A percentile compares a stretch with the other conserved stretches of the same genome.
Evolutionary conservation across 2,113 vertebrate genomes (phyloP).

Genomic region (Entelurus aequoreus): DNA sequence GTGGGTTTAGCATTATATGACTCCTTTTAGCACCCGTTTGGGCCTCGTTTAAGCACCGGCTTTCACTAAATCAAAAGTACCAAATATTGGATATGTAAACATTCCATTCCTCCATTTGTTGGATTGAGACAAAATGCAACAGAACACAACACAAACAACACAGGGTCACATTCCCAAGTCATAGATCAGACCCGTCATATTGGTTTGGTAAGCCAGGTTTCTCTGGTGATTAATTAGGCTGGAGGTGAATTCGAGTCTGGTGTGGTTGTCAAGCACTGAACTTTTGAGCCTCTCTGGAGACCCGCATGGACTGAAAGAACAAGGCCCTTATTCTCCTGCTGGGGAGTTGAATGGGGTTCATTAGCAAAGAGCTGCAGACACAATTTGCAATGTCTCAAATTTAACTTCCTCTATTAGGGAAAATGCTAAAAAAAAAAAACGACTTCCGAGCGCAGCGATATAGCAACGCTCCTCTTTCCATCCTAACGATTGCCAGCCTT

Average conservation of each 20-base stretch:
- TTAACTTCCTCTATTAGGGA: not conserved
- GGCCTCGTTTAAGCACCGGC: too few relatives aligned
- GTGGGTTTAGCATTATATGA: too few relatives aligned
- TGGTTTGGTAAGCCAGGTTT: slow-evolving; percentile 8
- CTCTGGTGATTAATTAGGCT: slow-evolving; percentile 27
- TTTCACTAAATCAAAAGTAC: too few relatives aligned
- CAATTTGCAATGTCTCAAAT: not conserved
- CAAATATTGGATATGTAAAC: too few relatives aligned
- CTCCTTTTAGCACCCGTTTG: too few relatives aligned
- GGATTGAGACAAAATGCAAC: too few relatives aligned
- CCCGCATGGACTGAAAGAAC: not conserved
- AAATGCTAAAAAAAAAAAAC: accelerated
- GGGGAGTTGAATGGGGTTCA: too few relatives aligned
- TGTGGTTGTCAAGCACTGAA: slow-evolving; percentile 9
- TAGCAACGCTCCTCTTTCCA: slow-evolving; percentile 42
- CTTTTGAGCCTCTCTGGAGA: slow-evolving; percentile 2
- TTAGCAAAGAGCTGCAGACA: too few relatives aligned
- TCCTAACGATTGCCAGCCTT: slow-evolving; percentile 37
- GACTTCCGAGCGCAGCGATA: slow-evolving; percentile 1
- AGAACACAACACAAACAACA: too few relatives aligned
- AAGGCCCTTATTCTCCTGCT: not conserved
- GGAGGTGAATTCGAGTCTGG: slow-evolving; percentile 7
- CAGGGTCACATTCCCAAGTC: not conserved
- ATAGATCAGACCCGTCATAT: slow-evolving; percentile 6
- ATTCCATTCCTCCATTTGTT: too few relatives aligned